phyloP scores from a whole-genome alignment of 2,797 vertebrate species.

The Rallus crepitans region DNA sequence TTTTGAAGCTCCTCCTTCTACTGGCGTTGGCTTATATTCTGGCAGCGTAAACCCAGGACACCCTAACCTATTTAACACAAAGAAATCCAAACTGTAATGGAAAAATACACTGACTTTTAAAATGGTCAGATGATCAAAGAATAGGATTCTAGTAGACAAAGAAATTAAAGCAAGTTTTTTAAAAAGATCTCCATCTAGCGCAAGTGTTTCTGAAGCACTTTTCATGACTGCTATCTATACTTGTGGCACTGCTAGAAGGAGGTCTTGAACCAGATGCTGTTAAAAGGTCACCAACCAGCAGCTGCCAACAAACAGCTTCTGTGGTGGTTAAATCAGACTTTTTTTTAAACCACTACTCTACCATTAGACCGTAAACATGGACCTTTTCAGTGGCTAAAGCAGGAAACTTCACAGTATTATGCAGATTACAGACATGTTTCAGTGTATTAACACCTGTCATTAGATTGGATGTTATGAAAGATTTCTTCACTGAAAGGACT shows the following conservation, averaged over 20 bases:
- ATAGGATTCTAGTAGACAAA: neutral
- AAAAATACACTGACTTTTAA: slow-evolving; percentile 4
- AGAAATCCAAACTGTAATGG: slow-evolving; percentile 3
- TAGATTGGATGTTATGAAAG: no score
- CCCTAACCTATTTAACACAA: slow-evolving; percentile 86
- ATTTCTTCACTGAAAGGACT: no score
- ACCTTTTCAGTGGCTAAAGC: neutral
- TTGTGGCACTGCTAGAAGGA: neutral
- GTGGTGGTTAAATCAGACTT: neutral
- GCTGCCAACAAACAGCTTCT: neutral
- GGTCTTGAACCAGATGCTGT: neutral
- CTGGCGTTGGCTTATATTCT: slow-evolving; percentile 86
- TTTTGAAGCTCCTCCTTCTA: slow-evolving; percentile 92
- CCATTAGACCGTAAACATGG: neutral
- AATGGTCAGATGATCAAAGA: neutral
- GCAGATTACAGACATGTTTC: neutral
- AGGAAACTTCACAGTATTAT: neutral
- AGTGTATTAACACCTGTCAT: neutral
- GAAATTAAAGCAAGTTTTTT: neutral
- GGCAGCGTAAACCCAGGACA: slow-evolving; percentile 94
- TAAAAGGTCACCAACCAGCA: neutral
- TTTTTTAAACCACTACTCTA: neutral
- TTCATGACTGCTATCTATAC: neutral
- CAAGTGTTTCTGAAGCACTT: neutral
- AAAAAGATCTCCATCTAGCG: neutral